Conservation (phyloP, 2,797 vertebrate genomes). For the Clarias platycephalus region DNA sequence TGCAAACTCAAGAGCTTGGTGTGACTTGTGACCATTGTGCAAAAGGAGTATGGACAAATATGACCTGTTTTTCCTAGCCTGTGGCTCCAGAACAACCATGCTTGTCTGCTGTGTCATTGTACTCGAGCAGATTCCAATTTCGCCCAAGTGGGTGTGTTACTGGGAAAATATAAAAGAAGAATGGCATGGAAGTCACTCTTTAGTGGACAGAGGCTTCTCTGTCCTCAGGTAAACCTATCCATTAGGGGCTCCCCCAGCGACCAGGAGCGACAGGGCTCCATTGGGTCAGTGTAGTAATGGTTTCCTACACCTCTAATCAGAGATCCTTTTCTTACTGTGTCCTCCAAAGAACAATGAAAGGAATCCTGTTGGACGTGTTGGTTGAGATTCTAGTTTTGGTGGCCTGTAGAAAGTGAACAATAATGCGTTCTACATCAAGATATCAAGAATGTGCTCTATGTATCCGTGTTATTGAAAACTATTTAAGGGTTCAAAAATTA, state of each 20-base stretch:
- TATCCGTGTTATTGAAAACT: neutral
- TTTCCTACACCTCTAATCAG: constrained; percentile 48
- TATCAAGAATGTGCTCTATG: neutral
- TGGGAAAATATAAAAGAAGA: constrained; percentile 54
- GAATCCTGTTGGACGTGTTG: constrained; percentile 40
- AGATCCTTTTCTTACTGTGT: constrained; percentile 31
- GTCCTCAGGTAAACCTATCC: constrained; percentile 59
- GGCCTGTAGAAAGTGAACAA: constrained; percentile 13
- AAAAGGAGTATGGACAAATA: constrained; percentile 49
- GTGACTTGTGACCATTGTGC: constrained; percentile 49
- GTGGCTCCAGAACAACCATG: constrained; percentile 40
- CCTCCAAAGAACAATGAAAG: constrained; percentile 39
- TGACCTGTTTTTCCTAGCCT: constrained; percentile 57
- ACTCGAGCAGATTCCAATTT: constrained; percentile 54
- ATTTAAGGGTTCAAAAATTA: neutral
- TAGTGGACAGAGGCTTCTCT: constrained; percentile 58
- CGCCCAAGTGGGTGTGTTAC: constrained; percentile 54
- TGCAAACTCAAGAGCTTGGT: constrained; percentile 42
- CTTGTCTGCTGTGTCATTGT: constrained; percentile 51
- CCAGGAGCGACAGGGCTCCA: constrained; percentile 40
- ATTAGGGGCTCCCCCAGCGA: constrained; percentile 49
- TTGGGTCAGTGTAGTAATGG: constrained; percentile 34
- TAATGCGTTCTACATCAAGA: neutral
- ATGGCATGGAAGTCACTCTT: constrained; percentile 46
- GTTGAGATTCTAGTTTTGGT: constrained; percentile 25